Conservation (phyloP, 2,113 vertebrate genomes). For the Sebastes schlegelii region DNA sequence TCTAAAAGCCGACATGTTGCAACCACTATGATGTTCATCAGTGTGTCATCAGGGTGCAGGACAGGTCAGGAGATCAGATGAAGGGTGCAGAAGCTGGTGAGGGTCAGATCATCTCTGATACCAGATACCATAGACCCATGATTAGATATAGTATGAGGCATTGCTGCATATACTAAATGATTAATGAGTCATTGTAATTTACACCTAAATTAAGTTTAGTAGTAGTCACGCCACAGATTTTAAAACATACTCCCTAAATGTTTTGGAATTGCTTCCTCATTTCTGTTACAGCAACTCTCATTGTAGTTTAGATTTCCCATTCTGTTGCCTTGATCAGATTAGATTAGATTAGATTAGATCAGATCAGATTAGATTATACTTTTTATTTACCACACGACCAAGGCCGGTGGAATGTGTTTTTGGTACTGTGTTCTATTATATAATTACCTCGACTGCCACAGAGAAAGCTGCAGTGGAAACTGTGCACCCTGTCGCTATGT, state of each 20-base stretch:
- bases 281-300: background rate
- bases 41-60: background rate
- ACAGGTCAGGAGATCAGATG: slow-evolving; percentile 34
- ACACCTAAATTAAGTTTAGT: background rate
- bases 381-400: too few relatives aligned
- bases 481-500: background rate
- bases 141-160: background rate
- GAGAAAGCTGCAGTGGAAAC: background rate
- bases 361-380: too few relatives aligned
- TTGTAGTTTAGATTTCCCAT: too few relatives aligned
- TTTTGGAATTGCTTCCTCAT: background rate
- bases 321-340: too few relatives aligned
- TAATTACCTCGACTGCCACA: background rate
- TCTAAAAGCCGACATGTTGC: background rate
- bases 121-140: too few relatives aligned
- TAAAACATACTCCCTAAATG: background rate
- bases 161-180: too few relatives aligned
- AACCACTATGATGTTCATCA: slow-evolving; percentile 36
- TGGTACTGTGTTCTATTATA: too few relatives aligned
- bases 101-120: slow-evolving; percentile 35
- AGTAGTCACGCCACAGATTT: background rate
- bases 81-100: slow-evolving; percentile 8
- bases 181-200: background rate
- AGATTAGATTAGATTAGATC: too few relatives aligned
- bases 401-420: too few relatives aligned